Evolutionary conservation across 1,140 invertebrate species (phyloP).

Genomic region (Macrotrachela quadricornifera): DNA sequence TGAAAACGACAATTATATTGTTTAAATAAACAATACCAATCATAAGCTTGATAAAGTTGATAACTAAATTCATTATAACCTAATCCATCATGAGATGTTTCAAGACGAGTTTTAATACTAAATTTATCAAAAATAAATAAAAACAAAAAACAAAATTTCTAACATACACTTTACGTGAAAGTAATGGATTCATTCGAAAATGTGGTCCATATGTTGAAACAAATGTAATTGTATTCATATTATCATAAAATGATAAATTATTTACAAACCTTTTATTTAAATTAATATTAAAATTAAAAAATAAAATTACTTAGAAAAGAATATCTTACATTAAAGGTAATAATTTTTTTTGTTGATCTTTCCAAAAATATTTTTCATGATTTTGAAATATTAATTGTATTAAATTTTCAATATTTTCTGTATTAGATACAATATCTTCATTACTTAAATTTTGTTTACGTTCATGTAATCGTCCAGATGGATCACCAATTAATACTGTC

Average conservation of each 20-base stretch:
- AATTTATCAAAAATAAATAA: too few species aligned
- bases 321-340: neutral
- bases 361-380: constrained; percentile 56
- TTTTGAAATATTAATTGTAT: constrained; percentile 52
- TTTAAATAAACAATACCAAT: constrained; percentile 68
- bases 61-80: constrained; percentile 87
- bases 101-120: constrained; percentile 53
- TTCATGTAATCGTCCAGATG: constrained; percentile 56
- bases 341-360: constrained; percentile 15
- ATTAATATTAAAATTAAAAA: constrained; percentile 22
- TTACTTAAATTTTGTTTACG: constrained; percentile 38
- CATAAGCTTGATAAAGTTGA: constrained; percentile 84
- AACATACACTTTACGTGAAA: constrained; percentile 29
- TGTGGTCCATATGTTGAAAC: constrained; percentile 52
- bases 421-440: constrained; percentile 44
- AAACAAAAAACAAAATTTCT: too few species aligned
- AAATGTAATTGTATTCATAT: constrained; percentile 57
- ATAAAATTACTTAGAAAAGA: too few species aligned
- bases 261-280: constrained; percentile 47
- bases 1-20: constrained; percentile 65
- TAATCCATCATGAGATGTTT: constrained; percentile 50
- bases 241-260: constrained; percentile 64
- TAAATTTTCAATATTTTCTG: constrained; percentile 32
- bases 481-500: constrained; percentile 42
- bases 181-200: constrained; percentile 53